These are phyloP conservation scores for Azorinus chamasolen DNA, from an alignment of 2,888 invertebrate genomes.

Conservation along the genomic window DNA sequence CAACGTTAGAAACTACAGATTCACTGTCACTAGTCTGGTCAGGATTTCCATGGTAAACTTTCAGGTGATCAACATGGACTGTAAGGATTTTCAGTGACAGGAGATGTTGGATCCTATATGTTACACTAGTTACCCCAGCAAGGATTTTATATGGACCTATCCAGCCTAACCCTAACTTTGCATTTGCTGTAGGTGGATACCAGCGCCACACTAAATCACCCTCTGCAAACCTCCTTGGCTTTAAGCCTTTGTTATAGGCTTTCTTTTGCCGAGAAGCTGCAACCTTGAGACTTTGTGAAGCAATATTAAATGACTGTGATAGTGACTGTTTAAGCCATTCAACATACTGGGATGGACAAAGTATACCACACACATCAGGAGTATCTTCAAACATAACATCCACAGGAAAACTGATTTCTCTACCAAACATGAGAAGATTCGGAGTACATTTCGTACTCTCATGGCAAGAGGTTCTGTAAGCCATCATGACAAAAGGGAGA, in stretches of 20 bases:
- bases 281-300: slow-evolving; percentile 54
- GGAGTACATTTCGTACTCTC: slow-evolving; percentile 39
- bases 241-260: slow-evolving; percentile 29
- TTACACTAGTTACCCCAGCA: slow-evolving; percentile 15
- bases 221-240: slow-evolving; percentile 12
- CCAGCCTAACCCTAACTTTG: slow-evolving; percentile 41
- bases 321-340: slow-evolving; percentile 88
- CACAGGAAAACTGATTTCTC: slow-evolving; percentile 36
- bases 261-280: slow-evolving; percentile 28
- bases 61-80: slow-evolving; percentile 55
- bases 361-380: background rate
- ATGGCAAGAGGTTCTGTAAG: slow-evolving; percentile 42
- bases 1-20: background rate
- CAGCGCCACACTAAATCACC: slow-evolving; percentile 44
- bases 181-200: slow-evolving; percentile 35
- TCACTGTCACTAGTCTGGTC: background rate
- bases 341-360: slow-evolving; percentile 43
- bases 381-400: slow-evolving; percentile 35
- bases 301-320: slow-evolving; percentile 90
- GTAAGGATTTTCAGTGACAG: background rate
- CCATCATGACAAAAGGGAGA: slow-evolving; percentile 44
- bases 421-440: slow-evolving; percentile 36
- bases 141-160: slow-evolving; percentile 43
- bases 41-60: slow-evolving; percentile 4
- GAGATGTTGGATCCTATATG: slow-evolving; percentile 19